Conservation (phyloP, 1,140 invertebrate species). For the Cataglyphis hispanica region DNA sequence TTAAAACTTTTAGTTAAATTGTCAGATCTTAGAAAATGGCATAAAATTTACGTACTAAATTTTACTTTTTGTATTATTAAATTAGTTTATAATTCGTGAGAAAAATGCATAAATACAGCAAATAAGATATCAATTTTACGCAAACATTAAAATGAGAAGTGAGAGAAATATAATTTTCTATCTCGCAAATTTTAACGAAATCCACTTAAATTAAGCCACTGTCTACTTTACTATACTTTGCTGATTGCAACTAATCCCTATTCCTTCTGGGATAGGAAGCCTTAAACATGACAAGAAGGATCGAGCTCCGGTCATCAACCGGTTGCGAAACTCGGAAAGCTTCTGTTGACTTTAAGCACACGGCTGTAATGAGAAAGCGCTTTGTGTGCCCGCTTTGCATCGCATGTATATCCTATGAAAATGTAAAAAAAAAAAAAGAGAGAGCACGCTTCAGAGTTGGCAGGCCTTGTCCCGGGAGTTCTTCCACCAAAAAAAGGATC, state of each 20-base stretch:
- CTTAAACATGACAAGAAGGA: neutral
- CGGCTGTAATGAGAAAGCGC: conserved; percentile 20
- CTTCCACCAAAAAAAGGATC: conserved; percentile 13
- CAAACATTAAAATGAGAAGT: neutral
- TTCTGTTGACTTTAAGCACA: conserved; percentile 27
- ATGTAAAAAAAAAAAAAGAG: neutral
- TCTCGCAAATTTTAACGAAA: conserved; percentile 27
- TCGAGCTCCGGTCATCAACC: conserved; percentile 1
- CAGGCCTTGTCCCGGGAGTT: conserved; percentile 23
- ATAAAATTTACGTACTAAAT: neutral
- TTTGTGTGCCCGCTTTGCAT: conserved; percentile 42
- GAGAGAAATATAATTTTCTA: neutral
- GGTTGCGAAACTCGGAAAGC: conserved; percentile 28
- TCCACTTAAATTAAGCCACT: neutral
- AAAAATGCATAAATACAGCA: neutral
- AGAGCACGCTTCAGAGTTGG: conserved; percentile 52
- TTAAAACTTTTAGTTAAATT: neutral
- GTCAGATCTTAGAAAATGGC: neutral
- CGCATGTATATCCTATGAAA: conserved; percentile 20
- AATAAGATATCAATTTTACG: neutral
- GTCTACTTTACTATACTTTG: conserved; percentile 8
- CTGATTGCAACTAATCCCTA: neutral
- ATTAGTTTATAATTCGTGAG: neutral
- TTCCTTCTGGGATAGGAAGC: neutral
- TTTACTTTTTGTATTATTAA: neutral